phyloP scores from a whole-genome alignment of 2,888 invertebrate genomes.

The Hydroisotoma schaefferi region DNA sequence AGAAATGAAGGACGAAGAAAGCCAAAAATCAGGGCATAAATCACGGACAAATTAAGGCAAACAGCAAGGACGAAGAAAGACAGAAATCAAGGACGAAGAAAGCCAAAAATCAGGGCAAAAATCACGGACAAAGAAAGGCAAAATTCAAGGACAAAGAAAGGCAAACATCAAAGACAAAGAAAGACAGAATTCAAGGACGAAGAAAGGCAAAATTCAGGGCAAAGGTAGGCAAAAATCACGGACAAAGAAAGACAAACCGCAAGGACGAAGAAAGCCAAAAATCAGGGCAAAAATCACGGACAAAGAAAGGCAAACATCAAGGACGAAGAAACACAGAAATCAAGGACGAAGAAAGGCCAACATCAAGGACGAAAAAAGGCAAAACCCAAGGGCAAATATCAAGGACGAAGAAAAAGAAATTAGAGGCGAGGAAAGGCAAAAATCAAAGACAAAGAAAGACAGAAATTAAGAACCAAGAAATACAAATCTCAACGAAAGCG shows the following conservation, averaged over 20 bases:
- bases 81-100: too few relatives aligned
- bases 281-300: background rate
- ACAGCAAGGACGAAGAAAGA: too few relatives aligned
- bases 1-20: too few relatives aligned
- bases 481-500: constrained; percentile 1
- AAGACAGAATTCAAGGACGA: background rate
- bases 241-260: background rate
- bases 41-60: too few relatives aligned
- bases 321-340: background rate
- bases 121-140: too few relatives aligned
- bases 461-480: background rate
- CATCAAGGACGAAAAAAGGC: too few relatives aligned
- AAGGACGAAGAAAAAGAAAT: background rate
- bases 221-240: background rate
- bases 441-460: too few relatives aligned
- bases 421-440: background rate
- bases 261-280: background rate
- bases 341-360: background rate
- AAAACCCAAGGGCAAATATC: background rate
- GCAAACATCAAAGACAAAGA: background rate
- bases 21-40: too few relatives aligned
- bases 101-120: too few relatives aligned
- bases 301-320: background rate
- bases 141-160: background rate
- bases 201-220: background rate